A percentile compares a stretch with the other conserved stretches of the same genome.
These are phyloP conservation scores for Trachelus stipa DNA, from an alignment of 2,888 invertebrate species.

Conservation along the genomic window DNA sequence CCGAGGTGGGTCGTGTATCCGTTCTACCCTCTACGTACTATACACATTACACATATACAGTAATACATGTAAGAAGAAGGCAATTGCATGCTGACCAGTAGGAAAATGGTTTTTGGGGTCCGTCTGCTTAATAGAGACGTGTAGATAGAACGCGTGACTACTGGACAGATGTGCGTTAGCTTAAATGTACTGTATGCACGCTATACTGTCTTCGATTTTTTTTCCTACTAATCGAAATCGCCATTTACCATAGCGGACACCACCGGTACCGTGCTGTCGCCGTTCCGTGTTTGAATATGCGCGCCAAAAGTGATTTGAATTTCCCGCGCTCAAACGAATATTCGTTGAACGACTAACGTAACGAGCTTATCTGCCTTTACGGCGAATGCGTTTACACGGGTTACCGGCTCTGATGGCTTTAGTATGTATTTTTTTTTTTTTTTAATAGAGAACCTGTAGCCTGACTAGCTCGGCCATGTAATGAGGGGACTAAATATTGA, in stretches of 20 bases:
- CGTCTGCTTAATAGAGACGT: conserved; percentile 11
- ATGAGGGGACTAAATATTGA: background rate
- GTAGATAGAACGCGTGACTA: conserved; percentile 11
- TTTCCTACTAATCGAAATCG: background rate
- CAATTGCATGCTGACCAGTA: conserved; percentile 11
- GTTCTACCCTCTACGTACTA: background rate
- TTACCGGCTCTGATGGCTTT: background rate
- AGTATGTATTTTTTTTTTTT: background rate
- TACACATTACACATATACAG: background rate
- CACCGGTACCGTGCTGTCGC: background rate
- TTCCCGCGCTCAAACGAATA: background rate
- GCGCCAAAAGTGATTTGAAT: background rate
- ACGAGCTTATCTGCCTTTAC: background rate
- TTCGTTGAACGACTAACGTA: background rate
- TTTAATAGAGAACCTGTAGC: background rate
- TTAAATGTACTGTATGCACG: background rate
- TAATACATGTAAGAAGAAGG: background rate
- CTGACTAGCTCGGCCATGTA: background rate
- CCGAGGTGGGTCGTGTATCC: background rate
- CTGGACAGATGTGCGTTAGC: background rate
- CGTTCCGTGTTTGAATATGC: background rate
- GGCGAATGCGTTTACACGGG: background rate
- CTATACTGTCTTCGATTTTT: background rate
- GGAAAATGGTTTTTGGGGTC: conserved; percentile 10
- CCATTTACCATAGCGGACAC: background rate